These are phyloP conservation scores for Amphiprion clarkii DNA, from an alignment of 2,797 vertebrate genomes.

Conservation along the genomic window DNA sequence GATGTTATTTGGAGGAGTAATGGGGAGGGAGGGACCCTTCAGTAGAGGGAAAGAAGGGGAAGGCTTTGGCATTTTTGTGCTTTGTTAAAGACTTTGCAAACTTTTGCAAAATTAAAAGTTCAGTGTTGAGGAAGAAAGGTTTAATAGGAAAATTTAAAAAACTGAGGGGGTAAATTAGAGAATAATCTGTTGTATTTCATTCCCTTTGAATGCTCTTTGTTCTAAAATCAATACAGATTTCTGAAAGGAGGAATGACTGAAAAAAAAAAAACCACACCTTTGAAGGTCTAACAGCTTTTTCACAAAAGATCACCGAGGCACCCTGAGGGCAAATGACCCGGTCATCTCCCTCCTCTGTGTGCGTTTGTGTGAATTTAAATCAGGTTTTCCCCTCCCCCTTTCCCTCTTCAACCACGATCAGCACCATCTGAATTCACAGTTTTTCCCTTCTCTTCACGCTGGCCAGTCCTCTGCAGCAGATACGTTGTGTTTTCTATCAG, in stretches of 20 bases:
- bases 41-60: constrained; percentile 22
- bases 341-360: constrained; percentile 34
- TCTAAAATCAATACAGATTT: background rate
- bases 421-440: constrained; percentile 19
- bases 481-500: constrained; percentile 44
- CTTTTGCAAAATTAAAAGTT: background rate
- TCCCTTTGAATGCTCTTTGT: background rate
- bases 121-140: background rate
- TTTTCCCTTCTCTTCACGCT: constrained; percentile 6
- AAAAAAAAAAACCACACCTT: background rate
- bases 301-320: constrained; percentile 44
- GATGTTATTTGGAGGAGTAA: constrained; percentile 34
- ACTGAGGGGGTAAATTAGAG: background rate
- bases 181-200: constrained; percentile 24
- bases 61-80: constrained; percentile 21
- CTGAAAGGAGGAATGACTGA: background rate
- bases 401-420: constrained; percentile 18
- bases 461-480: constrained; percentile 53
- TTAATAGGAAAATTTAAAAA: background rate
- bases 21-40: constrained; percentile 29
- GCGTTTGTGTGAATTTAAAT: constrained; percentile 67
- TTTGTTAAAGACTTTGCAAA: background rate
- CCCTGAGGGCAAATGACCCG: constrained; percentile 31
- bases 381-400: constrained; percentile 55
- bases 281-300: constrained; percentile 28